Evolutionary conservation across 2,113 vertebrate genomes (phyloP).

Genomic region (Mesembrinibis cayennensis): DNA sequence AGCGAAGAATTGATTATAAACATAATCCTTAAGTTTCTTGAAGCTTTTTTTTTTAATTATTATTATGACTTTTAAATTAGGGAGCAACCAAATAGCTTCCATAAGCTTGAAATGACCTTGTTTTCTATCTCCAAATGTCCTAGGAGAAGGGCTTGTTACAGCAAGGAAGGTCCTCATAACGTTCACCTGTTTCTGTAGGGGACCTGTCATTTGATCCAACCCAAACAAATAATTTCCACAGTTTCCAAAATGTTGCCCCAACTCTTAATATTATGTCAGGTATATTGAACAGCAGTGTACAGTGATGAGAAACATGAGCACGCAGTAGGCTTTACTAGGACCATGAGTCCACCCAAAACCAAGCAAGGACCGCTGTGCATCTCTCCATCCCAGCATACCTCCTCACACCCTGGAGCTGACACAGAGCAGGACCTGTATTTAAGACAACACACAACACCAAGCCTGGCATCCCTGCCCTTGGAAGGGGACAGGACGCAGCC

Average conservation of each 20-base stretch:
- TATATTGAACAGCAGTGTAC: neutral
- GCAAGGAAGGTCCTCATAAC: neutral
- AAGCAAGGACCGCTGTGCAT: neutral
- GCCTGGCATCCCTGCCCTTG: neutral
- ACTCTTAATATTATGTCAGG: neutral
- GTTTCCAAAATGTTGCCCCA: neutral
- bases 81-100: neutral
- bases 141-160: neutral
- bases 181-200: neutral
- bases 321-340: neutral
- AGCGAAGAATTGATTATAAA: neutral
- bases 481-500: neutral
- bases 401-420: rapidly evolving
- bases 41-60: neutral
- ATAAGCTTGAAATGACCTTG: neutral
- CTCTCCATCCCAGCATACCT: neutral
- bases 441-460: neutral
- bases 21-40: neutral
- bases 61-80: neutral
- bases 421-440: neutral
- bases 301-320: neutral
- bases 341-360: neutral
- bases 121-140: neutral
- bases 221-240: neutral
- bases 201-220: neutral